A percentile compares a stretch with the other conserved stretches of the same genome.
Conservation (phyloP, 2,113 vertebrate species). For the Tupaia tana region DNA sequence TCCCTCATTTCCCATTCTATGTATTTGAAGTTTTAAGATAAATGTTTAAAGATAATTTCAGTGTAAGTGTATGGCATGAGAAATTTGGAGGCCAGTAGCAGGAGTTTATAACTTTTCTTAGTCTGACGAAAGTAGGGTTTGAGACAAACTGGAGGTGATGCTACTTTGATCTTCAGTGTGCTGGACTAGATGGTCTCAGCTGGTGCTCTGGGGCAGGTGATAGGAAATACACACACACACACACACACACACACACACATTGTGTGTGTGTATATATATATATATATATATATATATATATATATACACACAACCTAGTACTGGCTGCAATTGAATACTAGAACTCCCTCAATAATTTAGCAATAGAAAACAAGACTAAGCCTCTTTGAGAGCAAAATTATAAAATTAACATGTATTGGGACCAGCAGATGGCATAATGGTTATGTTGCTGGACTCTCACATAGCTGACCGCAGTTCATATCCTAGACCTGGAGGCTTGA, state of each 20-base stretch:
- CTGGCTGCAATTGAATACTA: background rate
- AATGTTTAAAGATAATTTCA: background rate
- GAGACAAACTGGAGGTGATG: background rate
- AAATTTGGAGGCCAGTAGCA: background rate
- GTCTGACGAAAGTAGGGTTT: background rate
- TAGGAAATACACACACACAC: background rate
- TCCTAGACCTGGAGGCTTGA: too few species aligned
- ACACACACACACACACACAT: too few species aligned
- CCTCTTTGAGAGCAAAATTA: conserved; percentile 6
- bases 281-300: too few species aligned
- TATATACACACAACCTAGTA: background rate
- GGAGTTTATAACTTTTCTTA: background rate
- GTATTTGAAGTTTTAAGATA: conserved; percentile 22
- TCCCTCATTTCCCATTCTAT: background rate
- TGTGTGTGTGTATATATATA: too few species aligned
- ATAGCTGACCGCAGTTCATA: too few species aligned
- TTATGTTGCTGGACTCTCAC: too few species aligned
- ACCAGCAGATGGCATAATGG: too few species aligned
- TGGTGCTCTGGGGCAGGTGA: background rate
- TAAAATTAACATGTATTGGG: background rate
- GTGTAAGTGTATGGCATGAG: background rate
- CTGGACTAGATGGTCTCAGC: background rate
- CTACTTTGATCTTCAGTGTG: background rate
- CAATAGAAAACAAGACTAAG: conserved; percentile 46
- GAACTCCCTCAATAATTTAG: background rate